Conservation (phyloP, 1,140 invertebrate genomes). For the Delia radicum region DNA sequence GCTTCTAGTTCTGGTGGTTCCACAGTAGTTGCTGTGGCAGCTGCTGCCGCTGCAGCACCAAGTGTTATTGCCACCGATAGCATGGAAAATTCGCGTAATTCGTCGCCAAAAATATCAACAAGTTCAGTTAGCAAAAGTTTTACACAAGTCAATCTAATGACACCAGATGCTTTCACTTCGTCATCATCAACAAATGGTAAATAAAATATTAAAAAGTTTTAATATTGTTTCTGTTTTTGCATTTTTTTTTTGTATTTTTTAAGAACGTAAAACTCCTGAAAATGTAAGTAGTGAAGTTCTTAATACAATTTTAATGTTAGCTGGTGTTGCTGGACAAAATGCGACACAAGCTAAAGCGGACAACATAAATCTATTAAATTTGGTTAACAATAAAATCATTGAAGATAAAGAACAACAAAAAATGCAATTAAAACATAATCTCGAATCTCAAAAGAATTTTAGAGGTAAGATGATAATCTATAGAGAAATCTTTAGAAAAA, state of each 20-base stretch:
- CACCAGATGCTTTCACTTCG: constrained; percentile 84
- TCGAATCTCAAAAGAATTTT: constrained; percentile 47
- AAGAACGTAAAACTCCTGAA: constrained; percentile 33
- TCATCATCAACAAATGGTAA: constrained; percentile 62
- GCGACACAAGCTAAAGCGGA: constrained; percentile 31
- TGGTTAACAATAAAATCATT: constrained; percentile 50
- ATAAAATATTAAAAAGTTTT: background rate
- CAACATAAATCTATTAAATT: constrained; percentile 44
- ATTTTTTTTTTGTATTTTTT: background rate
- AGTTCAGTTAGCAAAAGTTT: constrained; percentile 11
- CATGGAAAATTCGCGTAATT: constrained; percentile 35
- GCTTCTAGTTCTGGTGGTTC: constrained; percentile 30
- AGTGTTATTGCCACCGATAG: constrained; percentile 35
- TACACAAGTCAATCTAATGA: constrained; percentile 69
- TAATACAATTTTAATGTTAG: constrained; percentile 50
- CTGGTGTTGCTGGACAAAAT: constrained; percentile 41
- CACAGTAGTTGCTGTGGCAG: constrained; percentile 43
- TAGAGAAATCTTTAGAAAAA: background rate
- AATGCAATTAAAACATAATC: constrained; percentile 38
- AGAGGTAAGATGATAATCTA: constrained; percentile 28
- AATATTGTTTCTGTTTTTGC: background rate
- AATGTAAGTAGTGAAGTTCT: constrained; percentile 49
- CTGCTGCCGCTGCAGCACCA: constrained; percentile 40
- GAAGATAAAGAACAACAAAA: constrained; percentile 52
- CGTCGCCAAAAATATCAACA: constrained; percentile 40